Base-by-base conservation (phyloP, 1,140 invertebrate genomes). In the Anadara kagoshimensis region DNA sequence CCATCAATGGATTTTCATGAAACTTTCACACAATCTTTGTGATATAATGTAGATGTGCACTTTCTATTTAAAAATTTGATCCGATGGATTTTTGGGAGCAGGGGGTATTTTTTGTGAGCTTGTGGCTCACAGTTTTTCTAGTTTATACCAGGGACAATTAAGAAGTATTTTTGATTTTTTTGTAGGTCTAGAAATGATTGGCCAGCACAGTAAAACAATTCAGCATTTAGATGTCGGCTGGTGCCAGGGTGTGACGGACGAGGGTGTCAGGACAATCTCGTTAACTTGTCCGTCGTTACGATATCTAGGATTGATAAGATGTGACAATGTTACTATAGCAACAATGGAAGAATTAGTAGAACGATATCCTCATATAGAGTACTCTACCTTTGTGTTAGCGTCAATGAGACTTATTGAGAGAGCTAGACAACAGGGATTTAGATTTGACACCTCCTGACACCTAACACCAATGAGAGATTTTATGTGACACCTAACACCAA, bases 221-320 rank as follows among this genome's bases (percentile, higher is more conserved):
- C 79, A 83, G 58, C 66, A 73, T 12, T 62, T 86, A 10, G 85
- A 86, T 41, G 76, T 86, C 12, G 83, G 82, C 1, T 86, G 85
- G 85, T 86, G 85, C 64, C 61, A 76, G 16, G 75, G 73, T 24
- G 71, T 86, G 20, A 85, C 83, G 0, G 81, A 83, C 36, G 4
- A 59, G 7, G 85, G 85, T 1, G 76, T 85, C 26, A 53, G 64
- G 59, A 64, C 64, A 22, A 63, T 86, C 10, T 78, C 81, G n/a
- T 74, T 70, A 47, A 72, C 66, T 8, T 81, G 81, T 69, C 65
- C 69, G 7, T 47, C 69, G 10, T 69, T 86, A 12, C 67, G 69
- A 41, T 85, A 83, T 73, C 69, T 86, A 22, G 83, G 85, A 18
- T 59, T 86, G 12, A 84, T 85, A 59, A 76, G 81, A 26, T 86